Base-by-base conservation (phyloP, 1,140 invertebrate genomes). In the Harpegnathos saltator region DNA sequence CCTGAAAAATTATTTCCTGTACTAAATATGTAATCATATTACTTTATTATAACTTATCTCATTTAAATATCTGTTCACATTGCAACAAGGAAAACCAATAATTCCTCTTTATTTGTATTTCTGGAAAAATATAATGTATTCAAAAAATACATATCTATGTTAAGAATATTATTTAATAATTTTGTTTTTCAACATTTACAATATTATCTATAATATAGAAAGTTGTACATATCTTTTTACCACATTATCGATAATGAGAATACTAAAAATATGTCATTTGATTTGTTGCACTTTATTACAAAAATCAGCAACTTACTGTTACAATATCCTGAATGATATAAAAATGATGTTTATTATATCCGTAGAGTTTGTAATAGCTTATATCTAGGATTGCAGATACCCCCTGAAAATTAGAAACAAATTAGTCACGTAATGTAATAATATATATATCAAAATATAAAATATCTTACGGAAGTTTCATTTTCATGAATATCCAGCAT, bases 401-500 rank as follows among this genome's bases (percentile, higher is more conserved):
- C 95, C 95, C 7, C 94, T 95, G 78, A 94, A 94, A 90, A 85
- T 69, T 19, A n/a, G 69, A 77, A 61, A 12, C 72, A 12, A 22
- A 52, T 71, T 38, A 54, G 3, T 69, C 54, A 12, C 14, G 26
- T 48, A 48, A 58, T 22, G 56, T 54, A 33, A 74, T 2, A n/a
- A 48, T 54, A 12, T 19, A 54, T 19, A 11, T 19, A n/a, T 54
- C 12, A 22, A 65, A 44, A 22, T 50, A 58, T 48, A 33, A 65
- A 12, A 81, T 62, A 73, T 94, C 96, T 96, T 94, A 97, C 95
- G 99, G 99, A 84, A 99, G 93, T 95, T 99, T 99, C 97, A 99
- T 99, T 91, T 98, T 96, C 99, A 99, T 99, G 91, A 99, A 99
- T 68, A 99, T 97, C 97, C 98, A 98, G 83, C 98, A 99, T 65